Evolutionary conservation across 2,113 vertebrate species (phyloP).

Genomic region (Sphaerodactylus townsendi): DNA sequence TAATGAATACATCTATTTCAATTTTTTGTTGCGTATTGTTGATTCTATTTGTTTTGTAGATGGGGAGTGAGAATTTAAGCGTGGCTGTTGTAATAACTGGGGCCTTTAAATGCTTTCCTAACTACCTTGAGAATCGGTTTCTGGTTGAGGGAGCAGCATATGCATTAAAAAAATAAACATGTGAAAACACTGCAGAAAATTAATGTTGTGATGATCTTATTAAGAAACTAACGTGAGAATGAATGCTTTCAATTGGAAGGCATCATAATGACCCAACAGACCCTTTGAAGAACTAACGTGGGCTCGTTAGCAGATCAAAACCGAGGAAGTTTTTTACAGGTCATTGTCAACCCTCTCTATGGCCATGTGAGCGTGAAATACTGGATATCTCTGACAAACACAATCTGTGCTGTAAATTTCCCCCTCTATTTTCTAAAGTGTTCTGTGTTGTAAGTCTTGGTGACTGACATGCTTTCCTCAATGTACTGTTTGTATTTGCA

Average conservation of each 20-base stretch:
- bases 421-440: slow-evolving; percentile 23
- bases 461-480: slow-evolving; percentile 28
- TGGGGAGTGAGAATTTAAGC: too few species aligned
- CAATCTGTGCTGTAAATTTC: not conserved
- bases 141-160: too few species aligned
- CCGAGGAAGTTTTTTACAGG: slow-evolving; percentile 7
- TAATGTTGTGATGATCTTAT: not conserved
- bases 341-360: slow-evolving; percentile 18
- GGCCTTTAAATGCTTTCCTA: too few species aligned
- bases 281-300: slow-evolving; percentile 31
- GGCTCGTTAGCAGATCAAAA: slow-evolving; percentile 41
- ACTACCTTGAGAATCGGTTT: too few species aligned
- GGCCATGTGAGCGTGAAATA: slow-evolving; percentile 17
- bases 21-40: too few species aligned
- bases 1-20: too few species aligned
- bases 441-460: slow-evolving; percentile 11
- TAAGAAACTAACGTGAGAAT: not conserved
- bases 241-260: not conserved
- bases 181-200: too few species aligned
- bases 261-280: not conserved
- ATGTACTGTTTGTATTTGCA: slow-evolving; percentile 57
- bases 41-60: too few species aligned
- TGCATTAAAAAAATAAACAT: too few species aligned
- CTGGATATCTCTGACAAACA: slow-evolving; percentile 33
- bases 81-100: too few species aligned